Conservation (phyloP, 2,797 vertebrate genomes). For the Taeniopygia guttata region DNA sequence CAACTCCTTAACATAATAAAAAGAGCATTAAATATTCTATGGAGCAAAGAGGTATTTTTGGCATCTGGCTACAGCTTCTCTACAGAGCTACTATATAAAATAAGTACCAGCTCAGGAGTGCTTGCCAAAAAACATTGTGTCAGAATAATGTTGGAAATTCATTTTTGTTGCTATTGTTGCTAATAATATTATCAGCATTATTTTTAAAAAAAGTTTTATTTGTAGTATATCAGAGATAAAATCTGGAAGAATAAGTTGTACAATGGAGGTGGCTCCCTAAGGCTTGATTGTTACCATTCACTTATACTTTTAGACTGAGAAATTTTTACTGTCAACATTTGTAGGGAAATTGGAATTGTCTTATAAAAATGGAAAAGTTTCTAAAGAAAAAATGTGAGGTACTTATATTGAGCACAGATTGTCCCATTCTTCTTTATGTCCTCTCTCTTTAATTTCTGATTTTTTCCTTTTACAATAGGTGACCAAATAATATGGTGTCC, state of each 20-base stretch:
- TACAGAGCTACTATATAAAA: not conserved
- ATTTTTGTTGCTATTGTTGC: not conserved
- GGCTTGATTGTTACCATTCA: not conserved
- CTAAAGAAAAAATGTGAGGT: not conserved
- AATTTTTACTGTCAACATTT: not conserved
- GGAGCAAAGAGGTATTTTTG: slow-evolving; percentile 30
- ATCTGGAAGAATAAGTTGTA: not conserved
- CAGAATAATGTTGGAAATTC: slow-evolving; percentile 8
- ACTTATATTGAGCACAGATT: not conserved
- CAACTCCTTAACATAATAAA: slow-evolving; percentile 27
- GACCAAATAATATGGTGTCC: not conserved
- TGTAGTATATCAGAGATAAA: not conserved
- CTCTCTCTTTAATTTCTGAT: not conserved
- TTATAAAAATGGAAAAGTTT: not conserved
- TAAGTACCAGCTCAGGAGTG: not conserved
- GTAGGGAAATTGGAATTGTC: not conserved
- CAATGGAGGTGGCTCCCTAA: not conserved
- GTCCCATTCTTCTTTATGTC: not conserved
- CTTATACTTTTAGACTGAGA: not conserved
- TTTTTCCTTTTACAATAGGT: not conserved
- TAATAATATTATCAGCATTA: not conserved
- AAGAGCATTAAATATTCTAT: slow-evolving; percentile 11
- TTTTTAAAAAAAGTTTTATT: not conserved
- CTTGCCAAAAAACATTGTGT: not conserved
- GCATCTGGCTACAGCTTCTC: not conserved